Conservation (phyloP, 2,888 invertebrate genomes). For the Automeris io region DNA sequence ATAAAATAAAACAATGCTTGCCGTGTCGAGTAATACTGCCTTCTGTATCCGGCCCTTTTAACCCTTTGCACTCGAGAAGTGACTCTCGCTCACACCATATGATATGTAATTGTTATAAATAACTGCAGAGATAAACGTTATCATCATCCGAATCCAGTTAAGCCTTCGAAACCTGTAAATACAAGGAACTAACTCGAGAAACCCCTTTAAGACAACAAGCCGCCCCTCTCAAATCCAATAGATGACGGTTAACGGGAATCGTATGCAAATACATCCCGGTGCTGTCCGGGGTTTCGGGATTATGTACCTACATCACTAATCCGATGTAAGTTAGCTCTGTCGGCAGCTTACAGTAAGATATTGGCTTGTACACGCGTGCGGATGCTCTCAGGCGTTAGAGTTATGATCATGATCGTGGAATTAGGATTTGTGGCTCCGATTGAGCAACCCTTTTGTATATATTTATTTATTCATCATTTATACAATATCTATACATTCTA, state of each 20-base stretch:
- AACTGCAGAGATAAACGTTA: too few relatives aligned
- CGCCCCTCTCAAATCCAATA: constrained; percentile 45
- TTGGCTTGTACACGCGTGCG: constrained; percentile 19
- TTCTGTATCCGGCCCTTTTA: too few relatives aligned
- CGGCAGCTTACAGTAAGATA: constrained; percentile 56
- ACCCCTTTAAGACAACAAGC: background rate
- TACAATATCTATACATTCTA: too few relatives aligned
- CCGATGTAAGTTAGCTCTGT: constrained; percentile 43
- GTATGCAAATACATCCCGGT: constrained; percentile 56
- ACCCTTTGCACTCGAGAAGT: too few relatives aligned
- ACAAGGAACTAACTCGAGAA: background rate
- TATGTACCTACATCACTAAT: constrained; percentile 47
- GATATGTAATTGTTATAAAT: too few relatives aligned
- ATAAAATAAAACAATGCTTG: too few relatives aligned
- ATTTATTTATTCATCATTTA: too few relatives aligned
- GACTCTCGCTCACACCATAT: too few relatives aligned
- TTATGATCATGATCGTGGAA: constrained; percentile 26
- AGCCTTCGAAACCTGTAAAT: background rate
- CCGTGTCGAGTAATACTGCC: too few relatives aligned
- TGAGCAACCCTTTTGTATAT: constrained; percentile 15
- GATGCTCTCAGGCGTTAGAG: constrained; percentile 33
- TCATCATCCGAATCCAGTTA: too few relatives aligned
- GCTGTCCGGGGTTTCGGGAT: constrained; percentile 47
- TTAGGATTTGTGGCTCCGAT: constrained; percentile 24
- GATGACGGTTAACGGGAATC: constrained; percentile 66